These are phyloP conservation scores for Galerucella nymphaeae DNA, from an alignment of 2,888 invertebrate species.

Conservation along the genomic window DNA sequence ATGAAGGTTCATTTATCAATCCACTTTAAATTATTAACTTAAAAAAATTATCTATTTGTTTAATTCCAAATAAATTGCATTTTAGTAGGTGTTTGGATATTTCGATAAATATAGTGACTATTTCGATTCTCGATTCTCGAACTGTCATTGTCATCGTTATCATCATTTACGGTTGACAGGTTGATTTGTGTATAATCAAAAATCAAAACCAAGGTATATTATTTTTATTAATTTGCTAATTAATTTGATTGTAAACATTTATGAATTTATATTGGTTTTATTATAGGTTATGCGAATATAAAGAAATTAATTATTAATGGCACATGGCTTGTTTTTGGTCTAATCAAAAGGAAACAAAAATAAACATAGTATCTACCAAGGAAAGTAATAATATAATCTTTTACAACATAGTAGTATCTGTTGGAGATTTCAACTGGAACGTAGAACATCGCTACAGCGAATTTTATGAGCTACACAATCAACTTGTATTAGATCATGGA, in stretches of 20 bases:
- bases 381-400: slow-evolving; percentile 76
- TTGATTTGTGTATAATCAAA: too few species aligned
- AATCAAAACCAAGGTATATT: not conserved
- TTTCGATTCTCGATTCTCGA: too few species aligned
- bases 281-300: slow-evolving; percentile 23
- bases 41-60: too few species aligned
- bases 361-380: slow-evolving; percentile 74
- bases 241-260: not conserved
- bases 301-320: slow-evolving; percentile 24
- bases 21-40: too few species aligned
- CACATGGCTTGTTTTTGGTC: slow-evolving; percentile 81
- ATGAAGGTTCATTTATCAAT: too few species aligned
- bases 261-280: not conserved
- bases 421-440: slow-evolving; percentile 82
- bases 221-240: not conserved
- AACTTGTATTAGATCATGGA: slow-evolving; percentile 82
- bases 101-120: too few species aligned
- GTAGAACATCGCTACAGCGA: slow-evolving; percentile 90
- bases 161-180: too few species aligned
- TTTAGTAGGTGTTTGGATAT: too few species aligned
- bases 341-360: slow-evolving; percentile 73
- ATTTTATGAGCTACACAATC: slow-evolving; percentile 88
- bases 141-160: too few species aligned
- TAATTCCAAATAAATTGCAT: too few species aligned
- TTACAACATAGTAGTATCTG: slow-evolving; percentile 77